These are phyloP conservation scores for Folsomia manolachei DNA, from an alignment of 2,888 invertebrate genomes.

Conservation along the genomic window DNA sequence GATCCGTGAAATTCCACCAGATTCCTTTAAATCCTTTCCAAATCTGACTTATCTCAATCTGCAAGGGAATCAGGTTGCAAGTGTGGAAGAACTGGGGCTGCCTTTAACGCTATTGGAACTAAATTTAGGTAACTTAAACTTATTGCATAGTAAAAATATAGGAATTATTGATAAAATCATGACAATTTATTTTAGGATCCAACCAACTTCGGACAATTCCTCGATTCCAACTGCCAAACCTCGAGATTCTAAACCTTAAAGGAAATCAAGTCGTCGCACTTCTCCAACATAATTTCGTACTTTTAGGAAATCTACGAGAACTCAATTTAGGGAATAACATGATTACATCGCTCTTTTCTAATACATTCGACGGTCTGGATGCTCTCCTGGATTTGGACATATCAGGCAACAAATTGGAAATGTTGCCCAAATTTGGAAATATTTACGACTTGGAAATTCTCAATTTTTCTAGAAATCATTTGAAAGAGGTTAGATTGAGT, in stretches of 20 bases:
- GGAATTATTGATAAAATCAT: too few relatives aligned
- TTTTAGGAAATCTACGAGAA: constrained; percentile 61
- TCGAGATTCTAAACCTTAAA: constrained; percentile 68
- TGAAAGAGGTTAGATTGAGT: constrained; percentile 39
- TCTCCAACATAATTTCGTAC: constrained; percentile 51
- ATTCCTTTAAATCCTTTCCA: constrained; percentile 71
- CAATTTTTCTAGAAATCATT: constrained; percentile 52
- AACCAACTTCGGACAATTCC: constrained; percentile 52
- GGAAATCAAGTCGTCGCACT: constrained; percentile 77
- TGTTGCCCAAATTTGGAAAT: constrained; percentile 59
- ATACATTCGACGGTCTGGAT: constrained; percentile 65
- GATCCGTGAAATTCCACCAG: constrained; percentile 72
- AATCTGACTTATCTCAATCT: constrained; percentile 73
- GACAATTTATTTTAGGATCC: constrained; percentile 34
- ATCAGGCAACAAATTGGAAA: constrained; percentile 70
- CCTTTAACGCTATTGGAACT: constrained; percentile 51
- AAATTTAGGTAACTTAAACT: constrained; percentile 45
- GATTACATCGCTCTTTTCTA: constrained; percentile 46
- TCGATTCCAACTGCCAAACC: constrained; percentile 65
- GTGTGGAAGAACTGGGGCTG: constrained; percentile 57
- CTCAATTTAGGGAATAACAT: constrained; percentile 63
- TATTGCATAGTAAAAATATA: too few relatives aligned
- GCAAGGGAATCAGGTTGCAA: constrained; percentile 73
- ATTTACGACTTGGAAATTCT: constrained; percentile 55
- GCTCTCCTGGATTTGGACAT: constrained; percentile 70